Percentiles rank a stretch among this genome's conserved stretches.
These are phyloP conservation scores for Zaprionus lineosus DNA, from an alignment of 2,888 invertebrate genomes.

Conservation along the genomic window DNA sequence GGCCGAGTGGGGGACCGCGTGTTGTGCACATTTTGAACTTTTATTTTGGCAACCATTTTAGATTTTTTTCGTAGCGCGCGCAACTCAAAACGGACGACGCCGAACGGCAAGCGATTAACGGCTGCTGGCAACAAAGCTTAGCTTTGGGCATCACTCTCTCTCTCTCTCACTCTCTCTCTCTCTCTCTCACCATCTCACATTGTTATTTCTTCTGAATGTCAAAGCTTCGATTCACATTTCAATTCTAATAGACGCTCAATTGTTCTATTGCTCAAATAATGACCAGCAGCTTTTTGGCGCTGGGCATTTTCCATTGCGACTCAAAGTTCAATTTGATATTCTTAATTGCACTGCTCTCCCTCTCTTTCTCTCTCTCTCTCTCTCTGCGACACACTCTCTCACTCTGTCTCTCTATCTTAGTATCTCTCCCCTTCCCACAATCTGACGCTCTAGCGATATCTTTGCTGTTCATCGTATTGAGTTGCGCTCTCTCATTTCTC, in stretches of 20 bases:
- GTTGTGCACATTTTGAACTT: constrained; percentile 53
- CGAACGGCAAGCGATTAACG: constrained; percentile 9
- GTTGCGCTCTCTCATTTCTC: constrained; percentile 1
- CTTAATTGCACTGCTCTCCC: constrained; percentile 37
- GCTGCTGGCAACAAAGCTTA: constrained; percentile 17
- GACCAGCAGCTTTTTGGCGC: constrained; percentile 40
- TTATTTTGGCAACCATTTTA: constrained; percentile 66
- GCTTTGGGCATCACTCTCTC: constrained; percentile 25
- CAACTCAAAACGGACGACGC: constrained; percentile 48
- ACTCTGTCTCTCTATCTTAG: too few relatives aligned
- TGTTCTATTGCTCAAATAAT: constrained; percentile 43
- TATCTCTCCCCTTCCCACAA: too few relatives aligned
- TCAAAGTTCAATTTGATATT: constrained; percentile 72
- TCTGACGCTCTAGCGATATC: too few relatives aligned
- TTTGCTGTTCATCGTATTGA: too few relatives aligned
- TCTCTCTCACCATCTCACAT: constrained; percentile 13
- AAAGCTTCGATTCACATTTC: background rate
- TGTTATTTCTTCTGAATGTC: background rate
- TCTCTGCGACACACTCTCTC: too few relatives aligned
- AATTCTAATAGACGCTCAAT: constrained; percentile 11
- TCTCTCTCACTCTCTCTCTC: constrained; percentile 1
- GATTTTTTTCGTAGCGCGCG: constrained; percentile 55
- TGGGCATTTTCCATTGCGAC: constrained; percentile 75
- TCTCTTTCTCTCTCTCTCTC: constrained; percentile 2
- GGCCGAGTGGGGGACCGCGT: constrained; percentile 43